Percentiles rank a stretch among this genome's conserved stretches.
Conservation (phyloP, 2,888 invertebrate species). For the Eupithecia insigniata region DNA sequence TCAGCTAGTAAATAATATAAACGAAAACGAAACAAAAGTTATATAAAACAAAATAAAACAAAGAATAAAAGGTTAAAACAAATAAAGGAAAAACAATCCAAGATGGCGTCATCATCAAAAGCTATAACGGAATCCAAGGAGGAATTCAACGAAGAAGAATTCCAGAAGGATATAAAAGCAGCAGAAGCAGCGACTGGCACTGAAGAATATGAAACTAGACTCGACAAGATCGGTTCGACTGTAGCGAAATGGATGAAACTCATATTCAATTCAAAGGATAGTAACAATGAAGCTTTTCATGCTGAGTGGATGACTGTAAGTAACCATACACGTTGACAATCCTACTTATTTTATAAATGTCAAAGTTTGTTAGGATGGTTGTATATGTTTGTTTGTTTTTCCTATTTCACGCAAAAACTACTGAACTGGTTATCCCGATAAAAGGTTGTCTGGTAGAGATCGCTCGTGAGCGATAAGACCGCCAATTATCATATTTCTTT, state of each 20-base stretch:
- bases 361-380: too few species aligned
- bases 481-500: too few species aligned
- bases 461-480: too few species aligned
- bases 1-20: too few species aligned
- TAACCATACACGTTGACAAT: slow-evolving; percentile 25
- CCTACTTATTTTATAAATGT: too few species aligned
- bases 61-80: neutral
- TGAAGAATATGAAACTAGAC: slow-evolving; percentile 63
- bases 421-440: too few species aligned
- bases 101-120: slow-evolving; percentile 61
- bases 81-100: neutral
- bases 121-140: slow-evolving; percentile 32
- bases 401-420: too few species aligned
- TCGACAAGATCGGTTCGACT: slow-evolving; percentile 61
- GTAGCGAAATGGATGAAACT: slow-evolving; percentile 70
- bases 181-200: slow-evolving; percentile 57
- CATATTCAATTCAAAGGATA: slow-evolving; percentile 66
- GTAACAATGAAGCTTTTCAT: slow-evolving; percentile 58
- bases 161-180: slow-evolving; percentile 48
- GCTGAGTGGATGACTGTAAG: slow-evolving; percentile 76
- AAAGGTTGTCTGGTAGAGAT: too few species aligned
- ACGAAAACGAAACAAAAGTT: too few species aligned
- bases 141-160: slow-evolving; percentile 32
- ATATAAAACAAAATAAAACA: too few species aligned
- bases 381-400: too few species aligned